phyloP scores from a whole-genome alignment of 30 jellyfish, hydroid and myxozoan genomes.

The Aurelia aurita complex sp. Pacific region DNA sequence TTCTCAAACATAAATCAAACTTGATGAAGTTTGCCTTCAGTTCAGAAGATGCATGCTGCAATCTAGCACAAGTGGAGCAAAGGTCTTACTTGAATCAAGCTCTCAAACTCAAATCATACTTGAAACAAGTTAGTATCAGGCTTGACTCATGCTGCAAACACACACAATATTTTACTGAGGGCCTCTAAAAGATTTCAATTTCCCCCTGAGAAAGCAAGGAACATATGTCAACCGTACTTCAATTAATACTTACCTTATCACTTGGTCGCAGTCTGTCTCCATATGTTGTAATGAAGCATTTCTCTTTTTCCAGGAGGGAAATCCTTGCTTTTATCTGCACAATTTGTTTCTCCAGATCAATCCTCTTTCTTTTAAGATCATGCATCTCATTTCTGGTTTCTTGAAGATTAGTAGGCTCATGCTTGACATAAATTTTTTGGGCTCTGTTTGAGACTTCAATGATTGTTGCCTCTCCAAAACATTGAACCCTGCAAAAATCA shows the following conservation, averaged over 20 bases:
- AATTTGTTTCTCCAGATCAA: background rate
- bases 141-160: too few species aligned
- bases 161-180: too few species aligned
- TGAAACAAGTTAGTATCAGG: too few species aligned
- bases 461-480: constrained; percentile 70
- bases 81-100: too few species aligned
- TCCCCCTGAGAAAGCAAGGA: too few species aligned
- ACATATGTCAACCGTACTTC: too few species aligned
- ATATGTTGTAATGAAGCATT: constrained; percentile 21
- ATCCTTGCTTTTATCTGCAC: background rate
- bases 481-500: constrained; percentile 37
- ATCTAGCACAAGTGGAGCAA: too few species aligned
- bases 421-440: background rate
- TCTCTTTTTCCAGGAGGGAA: constrained; percentile 20
- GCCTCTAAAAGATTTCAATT: too few species aligned
- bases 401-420: constrained; percentile 4
- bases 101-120: too few species aligned
- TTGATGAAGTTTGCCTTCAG: too few species aligned
- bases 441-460: constrained; percentile 50
- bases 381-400: constrained; percentile 36
- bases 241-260: constrained; percentile 1
- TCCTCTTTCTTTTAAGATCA: background rate
- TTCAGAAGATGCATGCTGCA: too few species aligned
- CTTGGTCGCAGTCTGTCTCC: constrained; percentile 21
- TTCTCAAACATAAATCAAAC: too few species aligned